Evolutionary conservation across 2,113 vertebrate genomes (phyloP).

Genomic region (Jaculus jaculus): DNA sequence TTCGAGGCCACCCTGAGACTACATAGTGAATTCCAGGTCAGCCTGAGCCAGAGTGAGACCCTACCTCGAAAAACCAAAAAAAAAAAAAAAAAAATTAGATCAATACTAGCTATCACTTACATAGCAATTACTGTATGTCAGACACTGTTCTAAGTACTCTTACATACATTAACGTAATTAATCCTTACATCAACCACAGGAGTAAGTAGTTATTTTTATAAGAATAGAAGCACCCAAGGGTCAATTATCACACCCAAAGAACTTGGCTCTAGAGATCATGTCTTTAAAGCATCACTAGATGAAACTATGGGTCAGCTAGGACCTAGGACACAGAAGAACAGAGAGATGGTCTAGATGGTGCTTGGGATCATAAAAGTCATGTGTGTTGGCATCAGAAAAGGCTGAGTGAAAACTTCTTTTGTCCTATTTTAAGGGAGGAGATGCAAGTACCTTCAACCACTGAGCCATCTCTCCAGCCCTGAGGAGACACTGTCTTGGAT

Average conservation of each 20-base stretch:
- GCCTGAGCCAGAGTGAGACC: no score
- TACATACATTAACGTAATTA: slow-evolving; percentile 27
- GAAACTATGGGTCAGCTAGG: background rate
- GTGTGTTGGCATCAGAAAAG: background rate
- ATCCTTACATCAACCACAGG: slow-evolving; percentile 16
- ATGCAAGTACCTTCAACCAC: background rate
- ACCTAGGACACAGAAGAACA: background rate
- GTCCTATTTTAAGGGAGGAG: background rate
- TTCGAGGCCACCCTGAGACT: no score
- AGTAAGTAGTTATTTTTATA: slow-evolving; percentile 36
- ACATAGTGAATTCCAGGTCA: no score
- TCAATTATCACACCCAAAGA: slow-evolving; percentile 42
- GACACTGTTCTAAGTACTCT: background rate
- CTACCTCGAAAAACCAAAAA: no score
- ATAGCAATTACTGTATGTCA: background rate
- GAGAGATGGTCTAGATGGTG: background rate
- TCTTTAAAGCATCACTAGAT: background rate
- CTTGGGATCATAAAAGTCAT: slow-evolving; percentile 8
- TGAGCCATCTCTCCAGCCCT: no score
- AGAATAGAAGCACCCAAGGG: background rate
- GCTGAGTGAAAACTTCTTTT: background rate
- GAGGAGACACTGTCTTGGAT: background rate
- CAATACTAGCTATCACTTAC: background rate
- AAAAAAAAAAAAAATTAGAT: background rate
- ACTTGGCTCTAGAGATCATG: background rate